Percentiles rank a stretch among this genome's conserved stretches.
phyloP scores from a whole-genome alignment of 2,888 invertebrate genomes.

The Dascillus cervinus region DNA sequence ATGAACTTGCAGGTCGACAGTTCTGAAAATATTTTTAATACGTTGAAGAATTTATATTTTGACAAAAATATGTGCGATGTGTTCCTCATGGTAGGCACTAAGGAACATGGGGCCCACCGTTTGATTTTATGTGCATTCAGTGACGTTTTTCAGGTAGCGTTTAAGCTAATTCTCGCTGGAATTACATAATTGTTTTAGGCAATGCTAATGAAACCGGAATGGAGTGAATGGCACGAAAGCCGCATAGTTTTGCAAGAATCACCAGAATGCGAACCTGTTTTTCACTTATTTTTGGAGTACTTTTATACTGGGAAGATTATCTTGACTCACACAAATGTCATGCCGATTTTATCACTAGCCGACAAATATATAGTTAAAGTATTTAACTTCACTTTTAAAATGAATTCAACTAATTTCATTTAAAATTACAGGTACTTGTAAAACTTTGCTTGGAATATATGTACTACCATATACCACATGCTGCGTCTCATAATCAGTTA shows the following conservation, averaged over 20 bases:
- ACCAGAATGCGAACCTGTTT: slow-evolving; percentile 73
- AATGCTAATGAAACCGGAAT: slow-evolving; percentile 92
- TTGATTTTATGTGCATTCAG: slow-evolving; percentile 89
- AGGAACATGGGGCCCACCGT: slow-evolving; percentile 80
- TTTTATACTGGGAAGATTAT: slow-evolving; percentile 86
- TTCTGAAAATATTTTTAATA: slow-evolving; percentile 70
- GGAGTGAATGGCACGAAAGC: slow-evolving; percentile 84
- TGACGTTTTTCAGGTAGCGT: slow-evolving; percentile 82
- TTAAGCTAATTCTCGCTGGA: too few relatives aligned
- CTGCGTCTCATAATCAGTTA: slow-evolving; percentile 71
- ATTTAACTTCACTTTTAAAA: slow-evolving; percentile 9
- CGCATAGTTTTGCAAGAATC: slow-evolving; percentile 80
- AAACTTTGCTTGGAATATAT: slow-evolving; percentile 79
- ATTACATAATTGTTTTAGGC: slow-evolving; percentile 56
- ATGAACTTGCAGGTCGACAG: slow-evolving; percentile 66
- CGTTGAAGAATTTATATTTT: slow-evolving; percentile 75
- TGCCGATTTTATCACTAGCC: slow-evolving; percentile 81
- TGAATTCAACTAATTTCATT: background rate
- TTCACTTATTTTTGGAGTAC: slow-evolving; percentile 79
- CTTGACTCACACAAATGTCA: slow-evolving; percentile 74
- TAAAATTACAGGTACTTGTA: slow-evolving; percentile 71
- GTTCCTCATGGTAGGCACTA: slow-evolving; percentile 71
- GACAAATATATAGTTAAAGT: slow-evolving; percentile 93
- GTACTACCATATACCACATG: slow-evolving; percentile 78
- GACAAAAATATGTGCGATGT: slow-evolving; percentile 88